Evolutionary conservation across 2,888 invertebrate species (phyloP).

Genomic region (Trichogramma evanescens): DNA sequence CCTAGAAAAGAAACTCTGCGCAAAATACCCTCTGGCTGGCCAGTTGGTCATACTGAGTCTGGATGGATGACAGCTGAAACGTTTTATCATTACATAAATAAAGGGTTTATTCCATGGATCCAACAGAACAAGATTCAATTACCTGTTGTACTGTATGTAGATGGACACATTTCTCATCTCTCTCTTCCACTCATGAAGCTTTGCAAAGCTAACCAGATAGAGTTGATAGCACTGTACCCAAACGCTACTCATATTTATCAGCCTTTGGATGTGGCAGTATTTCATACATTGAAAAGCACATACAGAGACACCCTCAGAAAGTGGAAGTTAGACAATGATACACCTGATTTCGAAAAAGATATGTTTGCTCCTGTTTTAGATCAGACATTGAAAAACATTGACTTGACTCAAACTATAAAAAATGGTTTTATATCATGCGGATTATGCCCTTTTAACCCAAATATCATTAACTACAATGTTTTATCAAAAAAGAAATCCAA

Average conservation of each 20-base stretch:
- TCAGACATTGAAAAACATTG: neutral
- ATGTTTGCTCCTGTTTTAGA: neutral
- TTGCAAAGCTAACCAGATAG: slow-evolving; percentile 19
- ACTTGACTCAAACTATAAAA: neutral
- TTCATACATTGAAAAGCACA: neutral
- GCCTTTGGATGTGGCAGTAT: slow-evolving; percentile 2
- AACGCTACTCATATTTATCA: slow-evolving; percentile 4
- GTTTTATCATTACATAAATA: slow-evolving; percentile 27
- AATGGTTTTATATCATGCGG: slow-evolving; percentile 6
- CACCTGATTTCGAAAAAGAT: neutral
- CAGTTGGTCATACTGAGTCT: slow-evolving; percentile 24
- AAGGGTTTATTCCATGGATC: slow-evolving; percentile 16
- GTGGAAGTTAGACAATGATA: slow-evolving; percentile 1
- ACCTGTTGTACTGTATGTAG: slow-evolving; percentile 27
- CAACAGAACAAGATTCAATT: slow-evolving; percentile 5
- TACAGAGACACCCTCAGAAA: neutral
- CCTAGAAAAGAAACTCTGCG: slow-evolving; percentile 29
- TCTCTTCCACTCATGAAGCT: slow-evolving; percentile 25
- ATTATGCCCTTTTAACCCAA: neutral
- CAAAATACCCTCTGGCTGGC: slow-evolving; percentile 31
- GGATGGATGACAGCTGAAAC: slow-evolving; percentile 30
- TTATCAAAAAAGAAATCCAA: neutral
- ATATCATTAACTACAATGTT: neutral
- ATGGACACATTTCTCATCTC: slow-evolving; percentile 29
- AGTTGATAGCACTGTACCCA: neutral